Evolutionary conservation across 2,113 vertebrate species (phyloP).

Genomic region (Cariama cristata): DNA sequence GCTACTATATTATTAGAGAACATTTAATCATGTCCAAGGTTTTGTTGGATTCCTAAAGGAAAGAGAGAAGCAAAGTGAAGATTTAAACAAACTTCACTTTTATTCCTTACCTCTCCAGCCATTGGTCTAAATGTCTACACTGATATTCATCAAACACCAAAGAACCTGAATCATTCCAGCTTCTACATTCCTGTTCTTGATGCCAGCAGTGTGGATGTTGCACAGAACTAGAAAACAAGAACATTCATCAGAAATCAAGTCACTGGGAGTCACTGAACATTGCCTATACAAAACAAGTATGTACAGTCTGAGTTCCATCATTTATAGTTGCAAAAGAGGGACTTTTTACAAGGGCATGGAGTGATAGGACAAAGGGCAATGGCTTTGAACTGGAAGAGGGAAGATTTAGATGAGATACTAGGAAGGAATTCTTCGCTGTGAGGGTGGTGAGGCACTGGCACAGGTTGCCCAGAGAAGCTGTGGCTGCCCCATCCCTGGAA

Average conservation of each 20-base stretch:
- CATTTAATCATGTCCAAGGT: neutral
- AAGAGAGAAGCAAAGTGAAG: neutral
- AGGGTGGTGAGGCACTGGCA: too few relatives aligned
- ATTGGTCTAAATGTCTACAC: neutral
- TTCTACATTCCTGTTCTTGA: constrained; percentile 80
- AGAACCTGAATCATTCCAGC: neutral
- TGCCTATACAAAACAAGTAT: neutral
- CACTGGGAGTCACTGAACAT: neutral
- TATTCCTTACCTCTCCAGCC: constrained; percentile 68
- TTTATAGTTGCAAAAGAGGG: neutral
- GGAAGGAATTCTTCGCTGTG: too few relatives aligned
- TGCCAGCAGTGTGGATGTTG: constrained; percentile 76
- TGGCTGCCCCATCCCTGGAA: too few relatives aligned
- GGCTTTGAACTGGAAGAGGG: too few relatives aligned
- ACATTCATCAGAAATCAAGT: neutral
- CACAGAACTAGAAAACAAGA: constrained; percentile 56
- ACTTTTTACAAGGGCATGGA: too few relatives aligned
- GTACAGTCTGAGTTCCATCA: neutral
- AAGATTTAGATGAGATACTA: too few relatives aligned
- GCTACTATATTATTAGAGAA: neutral
- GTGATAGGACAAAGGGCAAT: too few relatives aligned
- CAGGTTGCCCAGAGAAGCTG: too few relatives aligned
- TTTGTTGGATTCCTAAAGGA: neutral
- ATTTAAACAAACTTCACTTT: neutral
- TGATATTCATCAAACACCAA: neutral